Percentiles rank a stretch among this genome's conserved stretches.
Conservation (phyloP, 2,888 invertebrate genomes). For the Acleris emargana region DNA sequence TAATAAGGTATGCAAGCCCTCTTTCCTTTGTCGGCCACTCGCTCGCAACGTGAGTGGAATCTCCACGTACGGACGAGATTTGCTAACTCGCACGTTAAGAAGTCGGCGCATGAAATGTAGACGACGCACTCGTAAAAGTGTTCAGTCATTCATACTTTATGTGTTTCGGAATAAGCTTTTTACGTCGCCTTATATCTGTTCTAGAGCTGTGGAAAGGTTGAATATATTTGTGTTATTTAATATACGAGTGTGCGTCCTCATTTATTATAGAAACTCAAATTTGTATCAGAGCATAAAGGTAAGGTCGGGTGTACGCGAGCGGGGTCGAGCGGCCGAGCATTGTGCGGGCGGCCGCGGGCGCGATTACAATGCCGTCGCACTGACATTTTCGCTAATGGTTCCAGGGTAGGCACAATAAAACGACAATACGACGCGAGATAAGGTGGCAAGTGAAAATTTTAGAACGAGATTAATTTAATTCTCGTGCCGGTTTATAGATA, state of each 20-base stretch:
- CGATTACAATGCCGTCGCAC: conserved; percentile 79
- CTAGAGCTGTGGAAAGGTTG: conserved; percentile 19
- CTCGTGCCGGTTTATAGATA: conserved; percentile 46
- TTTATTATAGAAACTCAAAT: conserved; percentile 78
- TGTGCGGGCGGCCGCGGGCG: conserved; percentile 75
- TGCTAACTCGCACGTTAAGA: conserved; percentile 65
- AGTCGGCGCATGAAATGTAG: conserved; percentile 64
- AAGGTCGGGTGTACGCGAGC: conserved; percentile 66
- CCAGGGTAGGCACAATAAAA: conserved; percentile 82
- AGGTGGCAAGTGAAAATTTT: conserved; percentile 82
- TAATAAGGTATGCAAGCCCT: conserved; percentile 83
- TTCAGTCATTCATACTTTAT: conserved; percentile 64
- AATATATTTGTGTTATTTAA: conserved; percentile 37
- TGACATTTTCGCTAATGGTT: conserved; percentile 84
- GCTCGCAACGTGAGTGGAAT: conserved; percentile 79
- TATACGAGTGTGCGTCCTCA: conserved; percentile 58
- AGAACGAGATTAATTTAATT: conserved; percentile 80
- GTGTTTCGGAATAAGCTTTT: conserved; percentile 47
- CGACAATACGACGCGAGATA: conserved; percentile 82
- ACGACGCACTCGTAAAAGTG: conserved; percentile 64
- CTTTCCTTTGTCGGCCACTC: conserved; percentile 83
- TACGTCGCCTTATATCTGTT: conserved; percentile 38
- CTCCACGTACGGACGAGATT: conserved; percentile 61
- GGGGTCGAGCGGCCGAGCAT: conserved; percentile 77
- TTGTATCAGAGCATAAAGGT: conserved; percentile 79